Evolutionary conservation across 2,797 vertebrate genomes (phyloP).

Genomic region (Apogon talboti): DNA sequence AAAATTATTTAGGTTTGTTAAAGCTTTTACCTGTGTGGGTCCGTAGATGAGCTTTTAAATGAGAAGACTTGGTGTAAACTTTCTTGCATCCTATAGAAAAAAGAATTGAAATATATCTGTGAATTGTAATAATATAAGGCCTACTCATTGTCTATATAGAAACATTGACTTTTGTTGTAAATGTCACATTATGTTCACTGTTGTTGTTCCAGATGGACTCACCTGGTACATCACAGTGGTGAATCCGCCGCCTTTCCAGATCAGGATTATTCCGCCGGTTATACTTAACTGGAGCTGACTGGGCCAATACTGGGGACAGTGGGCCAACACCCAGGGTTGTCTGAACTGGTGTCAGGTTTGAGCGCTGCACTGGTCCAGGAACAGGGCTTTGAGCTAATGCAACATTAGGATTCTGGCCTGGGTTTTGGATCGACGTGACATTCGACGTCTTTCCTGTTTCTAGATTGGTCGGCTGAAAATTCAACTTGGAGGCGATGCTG

Average conservation of each 20-base stretch:
- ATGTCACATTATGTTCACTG: background rate
- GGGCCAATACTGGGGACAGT: conserved; percentile 84
- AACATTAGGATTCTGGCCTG: conserved; percentile 38
- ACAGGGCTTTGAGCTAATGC: conserved; percentile 41
- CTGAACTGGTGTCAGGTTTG: conserved; percentile 43
- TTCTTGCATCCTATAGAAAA: conserved; percentile 91
- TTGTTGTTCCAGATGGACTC: conserved; percentile 21
- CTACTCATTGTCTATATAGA: background rate
- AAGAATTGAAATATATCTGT: conserved; percentile 5
- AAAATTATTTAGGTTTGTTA: conserved; percentile 9
- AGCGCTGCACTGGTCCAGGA: conserved; percentile 31
- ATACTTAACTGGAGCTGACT: conserved; percentile 84
- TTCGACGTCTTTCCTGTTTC: conserved; percentile 40
- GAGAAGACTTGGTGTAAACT: conserved; percentile 98
- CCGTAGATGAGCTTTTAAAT: conserved; percentile 97
- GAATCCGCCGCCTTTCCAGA: conserved; percentile 95
- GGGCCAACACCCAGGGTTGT: conserved; percentile 51
- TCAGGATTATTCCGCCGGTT: conserved; percentile 96
- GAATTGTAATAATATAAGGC: conserved; percentile 30
- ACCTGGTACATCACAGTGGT: conserved; percentile 97
- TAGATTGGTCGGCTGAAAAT: conserved; percentile 84
- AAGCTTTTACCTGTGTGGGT: conserved; percentile 94
- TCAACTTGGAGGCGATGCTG: conserved; percentile 93
- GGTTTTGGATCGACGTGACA: conserved; percentile 31
- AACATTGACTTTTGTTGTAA: background rate